Conservation (phyloP, 2,797 vertebrate species). For the Myiotriccus ornatus region DNA sequence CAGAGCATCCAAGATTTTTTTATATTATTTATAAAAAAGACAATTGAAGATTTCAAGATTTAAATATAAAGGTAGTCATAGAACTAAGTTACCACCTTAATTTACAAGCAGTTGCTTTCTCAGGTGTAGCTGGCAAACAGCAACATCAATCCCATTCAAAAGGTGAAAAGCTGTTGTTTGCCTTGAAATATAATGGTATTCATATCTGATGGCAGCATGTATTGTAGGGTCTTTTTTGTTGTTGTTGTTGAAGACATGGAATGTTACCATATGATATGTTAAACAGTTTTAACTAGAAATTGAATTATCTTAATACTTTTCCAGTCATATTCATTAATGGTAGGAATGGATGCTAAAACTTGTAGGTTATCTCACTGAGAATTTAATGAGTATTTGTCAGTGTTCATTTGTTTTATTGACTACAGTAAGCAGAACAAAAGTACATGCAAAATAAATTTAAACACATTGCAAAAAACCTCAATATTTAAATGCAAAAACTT, state of each 20-base stretch:
- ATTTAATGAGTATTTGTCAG: neutral
- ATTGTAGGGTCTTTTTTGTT: neutral
- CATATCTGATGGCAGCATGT: neutral
- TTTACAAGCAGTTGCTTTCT: neutral
- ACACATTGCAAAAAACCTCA: rapidly evolving
- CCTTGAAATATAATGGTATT: neutral
- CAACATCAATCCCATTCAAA: neutral
- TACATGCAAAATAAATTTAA: neutral
- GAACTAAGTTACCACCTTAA: neutral
- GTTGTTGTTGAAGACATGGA: neutral
- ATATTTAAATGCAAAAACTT: neutral
- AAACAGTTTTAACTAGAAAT: neutral
- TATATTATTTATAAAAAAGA: neutral
- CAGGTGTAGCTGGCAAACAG: neutral
- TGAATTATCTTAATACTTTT: neutral
- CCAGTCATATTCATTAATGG: neutral
- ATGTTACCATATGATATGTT: neutral
- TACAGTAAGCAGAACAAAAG: neutral
- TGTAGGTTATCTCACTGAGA: neutral
- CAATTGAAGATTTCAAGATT: neutral
- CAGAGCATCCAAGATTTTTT: neutral
- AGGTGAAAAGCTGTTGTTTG: neutral
- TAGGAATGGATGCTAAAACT: neutral
- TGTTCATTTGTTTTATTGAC: neutral
- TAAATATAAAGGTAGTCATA: neutral